Conservation (phyloP, 1,140 invertebrate genomes). For the Caerostris darwini region DNA sequence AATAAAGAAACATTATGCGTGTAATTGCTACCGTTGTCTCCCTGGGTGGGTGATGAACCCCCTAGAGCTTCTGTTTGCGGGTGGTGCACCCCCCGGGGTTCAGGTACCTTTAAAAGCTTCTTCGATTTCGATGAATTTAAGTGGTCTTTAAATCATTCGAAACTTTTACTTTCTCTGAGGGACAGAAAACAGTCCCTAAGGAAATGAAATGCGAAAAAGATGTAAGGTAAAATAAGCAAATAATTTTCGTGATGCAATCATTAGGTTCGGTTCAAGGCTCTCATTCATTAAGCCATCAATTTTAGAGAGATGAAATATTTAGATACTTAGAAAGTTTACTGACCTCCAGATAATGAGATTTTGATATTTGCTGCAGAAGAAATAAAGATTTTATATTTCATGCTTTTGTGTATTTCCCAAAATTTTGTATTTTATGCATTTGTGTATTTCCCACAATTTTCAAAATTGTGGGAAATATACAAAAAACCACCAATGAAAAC, state of each 20-base stretch:
- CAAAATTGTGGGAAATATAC: too few relatives aligned
- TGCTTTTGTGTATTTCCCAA: too few relatives aligned
- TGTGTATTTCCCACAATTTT: too few relatives aligned
- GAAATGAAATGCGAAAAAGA: not conserved
- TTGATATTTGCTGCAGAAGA: too few relatives aligned
- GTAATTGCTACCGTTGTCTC: constrained; percentile 47
- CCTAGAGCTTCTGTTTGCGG: constrained; percentile 32
- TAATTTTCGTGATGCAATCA: not conserved
- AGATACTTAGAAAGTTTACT: not conserved
- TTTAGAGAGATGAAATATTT: too few relatives aligned
- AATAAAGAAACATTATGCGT: not conserved
- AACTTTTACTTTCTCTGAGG: constrained; percentile 18
- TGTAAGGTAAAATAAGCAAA: not conserved
- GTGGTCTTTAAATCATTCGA: constrained; percentile 32
- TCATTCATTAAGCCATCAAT: too few relatives aligned
- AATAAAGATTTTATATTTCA: too few relatives aligned
- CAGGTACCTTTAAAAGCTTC: not conserved
- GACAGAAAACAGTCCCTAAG: not conserved
- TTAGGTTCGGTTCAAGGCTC: not conserved
- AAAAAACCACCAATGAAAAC: too few relatives aligned
- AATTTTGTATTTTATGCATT: too few relatives aligned
- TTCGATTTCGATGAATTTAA: not conserved
- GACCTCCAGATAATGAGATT: not conserved
- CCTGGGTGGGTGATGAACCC: constrained; percentile 31
- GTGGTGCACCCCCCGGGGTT: not conserved